A percentile compares a stretch with the other conserved stretches of the same genome.
Evolutionary conservation across 2,888 invertebrate genomes (phyloP).

Genomic region (Melinopterus prodromus): DNA sequence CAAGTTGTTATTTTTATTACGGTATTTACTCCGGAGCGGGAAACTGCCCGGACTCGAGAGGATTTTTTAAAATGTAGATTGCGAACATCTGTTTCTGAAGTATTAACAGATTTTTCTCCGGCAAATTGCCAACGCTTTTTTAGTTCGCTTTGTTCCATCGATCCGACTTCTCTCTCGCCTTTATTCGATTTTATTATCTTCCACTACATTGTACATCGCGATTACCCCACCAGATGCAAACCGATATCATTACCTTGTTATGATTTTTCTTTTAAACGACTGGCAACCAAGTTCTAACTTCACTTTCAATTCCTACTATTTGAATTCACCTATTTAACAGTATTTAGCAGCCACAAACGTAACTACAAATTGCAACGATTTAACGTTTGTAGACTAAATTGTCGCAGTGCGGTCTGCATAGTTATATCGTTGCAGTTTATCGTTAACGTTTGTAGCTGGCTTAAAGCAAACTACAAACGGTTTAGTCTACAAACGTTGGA

Average conservation of each 20-base stretch:
- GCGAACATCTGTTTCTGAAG: constrained; percentile 30
- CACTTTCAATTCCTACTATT: background rate
- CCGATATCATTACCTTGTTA: background rate
- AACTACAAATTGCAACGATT: too few relatives aligned
- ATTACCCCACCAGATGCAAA: background rate
- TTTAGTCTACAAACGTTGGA: too few relatives aligned
- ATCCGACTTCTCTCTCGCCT: background rate
- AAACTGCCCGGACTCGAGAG: constrained; percentile 18
- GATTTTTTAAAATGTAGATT: constrained; percentile 33
- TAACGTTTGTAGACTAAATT: too few relatives aligned
- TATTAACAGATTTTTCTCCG: constrained; percentile 29
- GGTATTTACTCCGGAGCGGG: constrained; percentile 31
- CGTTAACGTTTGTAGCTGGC: too few relatives aligned
- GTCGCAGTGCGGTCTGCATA: too few relatives aligned
- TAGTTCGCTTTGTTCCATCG: constrained; percentile 9
- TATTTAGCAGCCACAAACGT: too few relatives aligned
- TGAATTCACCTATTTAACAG: background rate
- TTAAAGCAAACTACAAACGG: too few relatives aligned
- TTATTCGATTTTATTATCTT: background rate
- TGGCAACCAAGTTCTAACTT: background rate
- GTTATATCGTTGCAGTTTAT: too few relatives aligned
- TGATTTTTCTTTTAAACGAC: background rate
- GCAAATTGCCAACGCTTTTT: constrained; percentile 9
- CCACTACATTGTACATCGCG: background rate
- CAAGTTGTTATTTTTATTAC: constrained; percentile 36